Conservation (phyloP, 2,113 vertebrate species). For the Callospermophilus lateralis region DNA sequence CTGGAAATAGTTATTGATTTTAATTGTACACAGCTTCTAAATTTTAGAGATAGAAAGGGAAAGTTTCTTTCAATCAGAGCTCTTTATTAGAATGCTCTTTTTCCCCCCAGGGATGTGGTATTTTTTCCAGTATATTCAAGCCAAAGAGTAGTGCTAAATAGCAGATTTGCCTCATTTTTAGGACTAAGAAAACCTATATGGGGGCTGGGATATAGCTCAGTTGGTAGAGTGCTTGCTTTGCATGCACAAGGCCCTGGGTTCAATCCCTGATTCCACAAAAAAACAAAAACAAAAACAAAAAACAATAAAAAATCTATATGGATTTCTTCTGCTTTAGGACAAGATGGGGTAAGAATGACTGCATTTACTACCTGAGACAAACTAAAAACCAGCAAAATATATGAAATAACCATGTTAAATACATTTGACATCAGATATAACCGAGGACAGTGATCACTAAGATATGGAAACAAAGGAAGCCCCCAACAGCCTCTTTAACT, state of each 20-base stretch:
- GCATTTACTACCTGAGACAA: constrained; percentile 10
- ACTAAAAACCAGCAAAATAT: neutral
- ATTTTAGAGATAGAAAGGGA: neutral
- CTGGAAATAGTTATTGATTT: neutral
- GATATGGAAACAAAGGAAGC: neutral
- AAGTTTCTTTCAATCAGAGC: neutral
- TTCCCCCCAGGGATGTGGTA: too few species aligned
- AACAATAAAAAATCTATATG: too few species aligned
- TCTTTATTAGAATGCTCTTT: neutral
- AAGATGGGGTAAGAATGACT: neutral
- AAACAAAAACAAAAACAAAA: too few species aligned
- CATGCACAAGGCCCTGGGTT: too few species aligned
- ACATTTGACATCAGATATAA: neutral
- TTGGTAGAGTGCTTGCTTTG: too few species aligned
- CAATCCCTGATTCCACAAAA: too few species aligned
- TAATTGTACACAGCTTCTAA: neutral
- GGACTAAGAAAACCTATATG: too few species aligned
- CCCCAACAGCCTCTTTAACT: neutral
- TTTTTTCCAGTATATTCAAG: neutral
- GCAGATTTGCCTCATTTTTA: neutral
- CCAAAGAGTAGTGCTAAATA: neutral
- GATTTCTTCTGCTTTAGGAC: neutral
- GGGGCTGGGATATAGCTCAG: too few species aligned
- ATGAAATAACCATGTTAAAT: neutral
- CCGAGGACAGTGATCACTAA: neutral